phyloP scores from a whole-genome alignment of 2,797 vertebrate genomes.

The Hippoglossus hippoglossus region DNA sequence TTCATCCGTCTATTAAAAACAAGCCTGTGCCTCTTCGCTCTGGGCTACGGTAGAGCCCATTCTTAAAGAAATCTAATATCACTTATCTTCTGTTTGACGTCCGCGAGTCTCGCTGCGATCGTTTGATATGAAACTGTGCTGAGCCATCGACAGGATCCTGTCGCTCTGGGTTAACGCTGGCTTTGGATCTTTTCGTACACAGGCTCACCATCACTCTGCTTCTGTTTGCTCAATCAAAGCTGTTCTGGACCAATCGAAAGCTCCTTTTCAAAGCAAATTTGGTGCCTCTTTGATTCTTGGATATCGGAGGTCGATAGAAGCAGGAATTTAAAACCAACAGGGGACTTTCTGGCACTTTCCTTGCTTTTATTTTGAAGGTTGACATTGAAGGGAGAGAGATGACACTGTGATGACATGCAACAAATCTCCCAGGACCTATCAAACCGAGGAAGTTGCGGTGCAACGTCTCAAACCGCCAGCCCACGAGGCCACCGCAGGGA shows the following conservation, averaged over 20 bases:
- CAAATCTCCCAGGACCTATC: background rate
- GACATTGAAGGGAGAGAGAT: background rate
- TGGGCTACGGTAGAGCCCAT: constrained; percentile 51
- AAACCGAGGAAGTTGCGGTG: background rate
- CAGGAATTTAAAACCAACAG: background rate
- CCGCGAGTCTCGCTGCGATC: constrained; percentile 44
- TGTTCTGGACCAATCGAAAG: constrained; percentile 34
- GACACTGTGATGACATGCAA: constrained; percentile 11
- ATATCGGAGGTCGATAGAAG: constrained; percentile 3
- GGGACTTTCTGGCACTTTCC: background rate
- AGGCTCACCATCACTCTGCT: constrained; percentile 27
- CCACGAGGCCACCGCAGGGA: constrained; percentile 5
- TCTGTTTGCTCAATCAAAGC: constrained; percentile 41
- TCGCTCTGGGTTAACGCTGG: constrained; percentile 48
- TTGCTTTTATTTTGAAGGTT: constrained; percentile 21
- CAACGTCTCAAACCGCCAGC: constrained; percentile 16
- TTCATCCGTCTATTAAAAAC: constrained; percentile 75
- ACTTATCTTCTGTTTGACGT: constrained; percentile 58
- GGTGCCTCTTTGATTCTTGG: constrained; percentile 41
- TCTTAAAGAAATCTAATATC: constrained; percentile 69
- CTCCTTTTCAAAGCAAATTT: constrained; percentile 49
- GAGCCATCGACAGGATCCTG: constrained; percentile 58
- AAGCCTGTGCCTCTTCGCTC: constrained; percentile 55
- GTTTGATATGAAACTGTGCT: constrained; percentile 54
- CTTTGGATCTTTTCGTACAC: constrained; percentile 57